Evolutionary conservation across 2,888 invertebrate genomes (phyloP), one percentile per base, ranked within the genome.

Genomic region (Chloromyia formosa): DNA sequence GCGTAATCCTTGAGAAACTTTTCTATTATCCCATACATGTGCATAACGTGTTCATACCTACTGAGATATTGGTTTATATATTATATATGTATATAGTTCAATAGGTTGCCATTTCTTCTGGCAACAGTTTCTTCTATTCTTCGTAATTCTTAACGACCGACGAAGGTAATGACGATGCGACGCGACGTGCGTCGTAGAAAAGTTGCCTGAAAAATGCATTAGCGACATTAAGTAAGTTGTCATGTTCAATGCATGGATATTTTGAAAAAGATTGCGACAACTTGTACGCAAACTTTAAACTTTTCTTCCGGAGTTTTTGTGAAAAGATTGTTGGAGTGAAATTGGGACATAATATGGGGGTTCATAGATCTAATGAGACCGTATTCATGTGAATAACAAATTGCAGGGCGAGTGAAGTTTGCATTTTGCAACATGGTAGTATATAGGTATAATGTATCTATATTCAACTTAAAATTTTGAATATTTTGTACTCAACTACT

Each of bases 161-260:
- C n/a, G n/a, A n/a, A n/a, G n/a, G n/a, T n/a, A n/a, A n/a, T n/a
- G 27, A 35, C 7, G 27, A 35, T 2, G 27, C 2, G 27, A 35
- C 7, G 27, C 2, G 27, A 35, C 7, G 27, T 35, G 27, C 27
- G 40, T 16, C 42, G 35, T 16, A 4, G 23, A 49, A 66, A 66
- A 66, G 66, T 66, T 66, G 45, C 66, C 18, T 27, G 49, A 66
- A 66, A 66, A 66, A 66, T 66, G 23, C 66, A 66, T 66, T 66
- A 66, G 66, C 66, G 22, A 49, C 66, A 22, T 66, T 66, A 66
- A 22, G 45, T 66, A 45, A 18, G 22, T 45, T 49, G 66, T 66
- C 66, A 66, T 66, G 66, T 66, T 66, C 66, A 18, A 42, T 22
- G n/a, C 22, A 45, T 49, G 22, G n/a, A 66, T 22, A 66, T 12